Evolutionary conservation across 2,888 invertebrate species (phyloP).

Genomic region (Harpalus rubripes): DNA sequence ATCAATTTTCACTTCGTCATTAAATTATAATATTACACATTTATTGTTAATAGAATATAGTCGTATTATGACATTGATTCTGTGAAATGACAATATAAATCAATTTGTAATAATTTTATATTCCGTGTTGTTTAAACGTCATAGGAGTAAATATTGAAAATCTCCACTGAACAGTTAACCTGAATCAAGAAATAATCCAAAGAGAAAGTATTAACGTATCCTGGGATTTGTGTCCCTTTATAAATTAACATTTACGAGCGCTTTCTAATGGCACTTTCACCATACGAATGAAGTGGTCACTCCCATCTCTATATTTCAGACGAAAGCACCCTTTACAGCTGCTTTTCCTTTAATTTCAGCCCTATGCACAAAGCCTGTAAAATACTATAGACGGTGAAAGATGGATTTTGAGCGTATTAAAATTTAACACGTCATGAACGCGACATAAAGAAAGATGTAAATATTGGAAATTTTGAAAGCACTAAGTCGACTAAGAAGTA

Average conservation of each 20-base stretch:
- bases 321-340: background rate
- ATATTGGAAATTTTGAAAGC: no score
- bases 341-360: conserved; percentile 26
- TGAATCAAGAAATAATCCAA: background rate
- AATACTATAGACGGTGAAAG: background rate
- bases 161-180: background rate
- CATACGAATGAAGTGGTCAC: conserved; percentile 42
- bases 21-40: no score
- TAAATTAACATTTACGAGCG: conserved; percentile 43
- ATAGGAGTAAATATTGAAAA: background rate
- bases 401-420: background rate
- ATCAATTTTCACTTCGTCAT: no score
- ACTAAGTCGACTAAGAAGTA: no score
- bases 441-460: background rate
- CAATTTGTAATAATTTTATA: background rate
- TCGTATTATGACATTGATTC: no score
- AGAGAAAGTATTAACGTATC: conserved; percentile 10
- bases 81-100: background rate
- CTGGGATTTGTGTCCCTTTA: conserved; percentile 25
- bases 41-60: no score
- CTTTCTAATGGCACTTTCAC: conserved; percentile 31
- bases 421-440: background rate
- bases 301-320: conserved; percentile 38
- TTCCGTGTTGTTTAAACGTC: background rate
- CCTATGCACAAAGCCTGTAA: conserved; percentile 22